These are phyloP conservation scores for Lepilemur ruficaudatus DNA, from an alignment of 2,797 vertebrate genomes.

Conservation along the genomic window DNA sequence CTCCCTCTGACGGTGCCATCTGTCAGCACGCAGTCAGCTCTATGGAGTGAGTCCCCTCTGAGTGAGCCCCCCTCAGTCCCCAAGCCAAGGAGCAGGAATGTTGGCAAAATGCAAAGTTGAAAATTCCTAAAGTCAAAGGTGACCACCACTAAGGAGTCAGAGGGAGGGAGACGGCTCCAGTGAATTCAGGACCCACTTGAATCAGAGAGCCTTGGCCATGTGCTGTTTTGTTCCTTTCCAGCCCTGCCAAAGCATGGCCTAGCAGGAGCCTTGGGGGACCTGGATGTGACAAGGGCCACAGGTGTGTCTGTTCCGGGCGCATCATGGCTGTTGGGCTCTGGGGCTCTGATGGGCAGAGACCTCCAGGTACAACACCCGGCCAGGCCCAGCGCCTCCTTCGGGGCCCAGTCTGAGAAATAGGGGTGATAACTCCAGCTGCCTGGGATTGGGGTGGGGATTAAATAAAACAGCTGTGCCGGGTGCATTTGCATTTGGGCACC, in stretches of 20 bases:
- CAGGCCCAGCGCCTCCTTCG: neutral
- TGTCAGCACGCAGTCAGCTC: fast-evolving
- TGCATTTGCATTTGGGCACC: constrained; percentile 84
- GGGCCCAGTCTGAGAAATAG: neutral
- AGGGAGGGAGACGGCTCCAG: fast-evolving
- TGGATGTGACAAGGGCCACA: fast-evolving
- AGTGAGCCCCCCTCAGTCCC: fast-evolving
- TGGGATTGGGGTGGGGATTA: neutral
- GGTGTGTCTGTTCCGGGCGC: too few species aligned
- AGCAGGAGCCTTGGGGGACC: neutral
- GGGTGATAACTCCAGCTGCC: neutral
- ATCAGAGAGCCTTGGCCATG: fast-evolving
- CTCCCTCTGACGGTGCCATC: neutral
- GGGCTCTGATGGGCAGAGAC: neutral
- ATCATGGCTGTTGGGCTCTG: neutral
- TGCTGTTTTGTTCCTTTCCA: neutral
- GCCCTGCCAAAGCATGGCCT: fast-evolving
- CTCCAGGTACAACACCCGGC: too few species aligned
- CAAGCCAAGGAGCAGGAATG: neutral
- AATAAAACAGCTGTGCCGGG: too few species aligned
- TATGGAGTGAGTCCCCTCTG: neutral
- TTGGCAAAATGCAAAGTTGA: neutral
- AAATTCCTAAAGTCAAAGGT: neutral
- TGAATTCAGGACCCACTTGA: neutral
- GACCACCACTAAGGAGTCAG: neutral